Percentiles rank a stretch among this genome's conserved stretches.
These are phyloP conservation scores for Stylophora pistillata DNA, from an alignment of 64 coral and sea anemone genomes.

Conservation along the genomic window DNA sequence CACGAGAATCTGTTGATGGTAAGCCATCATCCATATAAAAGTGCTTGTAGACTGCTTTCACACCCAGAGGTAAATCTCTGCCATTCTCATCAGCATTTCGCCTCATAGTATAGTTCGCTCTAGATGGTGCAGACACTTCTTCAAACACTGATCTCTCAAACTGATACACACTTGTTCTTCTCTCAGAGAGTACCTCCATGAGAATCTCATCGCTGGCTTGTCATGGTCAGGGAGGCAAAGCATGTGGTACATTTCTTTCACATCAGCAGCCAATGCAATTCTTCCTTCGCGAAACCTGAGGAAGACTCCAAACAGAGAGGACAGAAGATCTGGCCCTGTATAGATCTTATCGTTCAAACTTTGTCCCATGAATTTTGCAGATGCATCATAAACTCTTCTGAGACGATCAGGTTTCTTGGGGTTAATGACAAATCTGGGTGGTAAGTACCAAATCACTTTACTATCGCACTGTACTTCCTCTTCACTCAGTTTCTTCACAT, in stretches of 20 bases:
- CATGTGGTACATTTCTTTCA: not conserved
- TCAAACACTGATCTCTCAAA: slow-evolving; percentile 28
- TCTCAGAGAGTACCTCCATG: not conserved
- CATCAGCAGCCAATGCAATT: not conserved
- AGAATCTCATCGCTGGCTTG: not conserved
- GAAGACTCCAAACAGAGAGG: not conserved
- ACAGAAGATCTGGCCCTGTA: not conserved
- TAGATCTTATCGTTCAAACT: slow-evolving; percentile 1
- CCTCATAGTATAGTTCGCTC: slow-evolving; percentile 26
- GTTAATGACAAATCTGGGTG: slow-evolving; percentile 6
- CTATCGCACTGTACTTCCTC: not conserved
- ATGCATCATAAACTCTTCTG: slow-evolving; percentile 14
- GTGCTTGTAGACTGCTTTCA: not conserved
- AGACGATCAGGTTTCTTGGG: slow-evolving; percentile 17
- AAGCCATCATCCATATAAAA: slow-evolving; percentile 6
- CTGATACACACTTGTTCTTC: slow-evolving; percentile 7
- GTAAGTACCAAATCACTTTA: slow-evolving; percentile 27
- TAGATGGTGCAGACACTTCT: slow-evolving; percentile 1
- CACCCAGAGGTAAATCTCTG: not conserved
- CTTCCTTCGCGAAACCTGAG: not conserved
- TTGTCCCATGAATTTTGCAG: not conserved
- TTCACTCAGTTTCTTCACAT: slow-evolving; percentile 2
- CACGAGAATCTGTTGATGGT: not conserved
- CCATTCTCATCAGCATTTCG: slow-evolving; percentile 19
- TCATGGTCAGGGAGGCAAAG: not conserved